A percentile compares a stretch with the other conserved stretches of the same genome.
Evolutionary conservation across 2,888 invertebrate species (phyloP).

Genomic region (Stenodema calcarata): DNA sequence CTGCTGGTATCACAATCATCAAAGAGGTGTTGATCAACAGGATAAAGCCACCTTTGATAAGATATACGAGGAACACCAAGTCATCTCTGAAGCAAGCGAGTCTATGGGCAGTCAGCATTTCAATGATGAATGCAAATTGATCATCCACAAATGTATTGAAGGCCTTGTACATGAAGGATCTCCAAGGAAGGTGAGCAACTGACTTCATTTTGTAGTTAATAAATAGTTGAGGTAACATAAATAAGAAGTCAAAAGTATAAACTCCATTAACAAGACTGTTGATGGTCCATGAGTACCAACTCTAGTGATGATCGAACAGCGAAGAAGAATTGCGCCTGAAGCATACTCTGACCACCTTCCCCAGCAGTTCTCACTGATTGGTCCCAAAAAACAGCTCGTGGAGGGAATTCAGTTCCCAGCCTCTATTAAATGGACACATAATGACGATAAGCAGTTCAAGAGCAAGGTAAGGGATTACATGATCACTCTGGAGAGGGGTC

Average conservation of each 20-base stretch:
- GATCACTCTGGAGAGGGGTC: background rate
- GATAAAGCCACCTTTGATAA: slow-evolving; percentile 95
- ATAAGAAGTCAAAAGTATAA: slow-evolving; percentile 97
- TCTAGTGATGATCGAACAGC: no score
- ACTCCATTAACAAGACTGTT: slow-evolving; percentile 94
- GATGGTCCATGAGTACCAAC: slow-evolving; percentile 96
- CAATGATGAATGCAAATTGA: slow-evolving; percentile 96
- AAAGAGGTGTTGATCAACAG: slow-evolving; percentile 86
- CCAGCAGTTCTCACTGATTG: no score
- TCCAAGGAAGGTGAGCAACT: slow-evolving; percentile 97
- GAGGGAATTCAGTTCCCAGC: no score
- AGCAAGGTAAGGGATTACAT: background rate
- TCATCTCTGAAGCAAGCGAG: slow-evolving; percentile 98
- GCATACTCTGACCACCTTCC: no score
- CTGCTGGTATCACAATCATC: slow-evolving; percentile 72
- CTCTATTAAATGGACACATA: no score
- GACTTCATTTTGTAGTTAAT: slow-evolving; percentile 97
- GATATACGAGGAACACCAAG: slow-evolving; percentile 88
- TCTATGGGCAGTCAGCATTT: slow-evolving; percentile 96
- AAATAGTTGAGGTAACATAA: slow-evolving; percentile 98
- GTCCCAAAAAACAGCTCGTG: no score
- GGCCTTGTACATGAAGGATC: slow-evolving; percentile 96
- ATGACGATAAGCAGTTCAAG: background rate
- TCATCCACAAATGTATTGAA: slow-evolving; percentile 99
- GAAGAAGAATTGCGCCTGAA: slow-evolving; percentile 76